Base-by-base conservation (phyloP, 2,113 vertebrate species). In the Ctenomys sociabilis region DNA sequence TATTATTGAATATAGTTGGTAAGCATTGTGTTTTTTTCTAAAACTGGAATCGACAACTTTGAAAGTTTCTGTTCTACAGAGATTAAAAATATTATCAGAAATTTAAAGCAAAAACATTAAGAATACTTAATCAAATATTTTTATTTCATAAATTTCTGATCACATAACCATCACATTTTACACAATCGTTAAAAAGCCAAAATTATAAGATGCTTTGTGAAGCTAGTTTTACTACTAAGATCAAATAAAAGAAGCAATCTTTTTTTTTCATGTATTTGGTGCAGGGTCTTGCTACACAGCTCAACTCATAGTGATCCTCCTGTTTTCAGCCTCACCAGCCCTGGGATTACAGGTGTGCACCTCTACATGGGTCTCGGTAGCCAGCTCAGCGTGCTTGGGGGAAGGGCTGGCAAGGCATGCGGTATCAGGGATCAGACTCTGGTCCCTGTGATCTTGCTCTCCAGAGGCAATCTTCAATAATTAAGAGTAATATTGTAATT, bases 171-270 rank as follows among this genome's bases (percentile, higher is more conserved):
- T 37, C 21, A 87, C 87, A 78, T 84, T 66, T 66, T 80, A 40
- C 37, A 86, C 0, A 61, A 86, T 24, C 3, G 54, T 81, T 66
- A 89, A 49, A 49, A 68, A 72, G 85, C 24, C 78, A 92, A 83
- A 80, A 81, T 61, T 72, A 64, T 73, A 45, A 90, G 12, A 12
- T 85, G 17, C 59, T 73, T 86, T 82, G 2, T 54, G 45, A 82
- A 90, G 40, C 45, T 90, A n/a, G 12, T 94, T 90, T 94, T 92
- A 86, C 59, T 75, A 63, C 13, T 84, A 49, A 95, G 19, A 22
- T 72, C 22, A 88, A 68, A 45, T 54, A 63, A 81, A 22, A 43
- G 11, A 95, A 17, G 11, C 1, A 80, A 19, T 75, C 17, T 83
- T 61, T 57, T 57, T 57, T 57, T 57, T 54, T 54, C 16, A 57